Conservation (phyloP, 2,888 invertebrate genomes). For the Monoplex corrugatus region DNA sequence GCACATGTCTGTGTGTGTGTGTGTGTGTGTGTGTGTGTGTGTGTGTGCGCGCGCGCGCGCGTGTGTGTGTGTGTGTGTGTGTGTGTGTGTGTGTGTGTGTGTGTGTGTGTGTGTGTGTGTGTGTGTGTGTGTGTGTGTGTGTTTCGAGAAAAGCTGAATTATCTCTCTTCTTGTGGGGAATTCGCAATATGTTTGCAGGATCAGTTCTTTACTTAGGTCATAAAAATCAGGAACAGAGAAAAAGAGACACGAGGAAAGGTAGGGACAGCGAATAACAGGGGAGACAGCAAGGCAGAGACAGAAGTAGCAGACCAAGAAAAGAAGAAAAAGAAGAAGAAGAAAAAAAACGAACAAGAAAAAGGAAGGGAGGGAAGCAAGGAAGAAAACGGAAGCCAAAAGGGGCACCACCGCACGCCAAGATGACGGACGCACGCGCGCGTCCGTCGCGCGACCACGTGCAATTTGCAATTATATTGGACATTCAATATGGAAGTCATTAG, state of each 20-base stretch:
- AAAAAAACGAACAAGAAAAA: not conserved
- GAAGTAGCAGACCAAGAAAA: too few species aligned
- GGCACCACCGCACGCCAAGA: not conserved
- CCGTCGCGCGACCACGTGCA: conserved; percentile 41
- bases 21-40: conserved; percentile 28
- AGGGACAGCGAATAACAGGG: too few species aligned
- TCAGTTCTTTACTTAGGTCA: too few species aligned
- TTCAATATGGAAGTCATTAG: conserved; percentile 57
- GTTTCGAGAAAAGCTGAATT: too few species aligned
- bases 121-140: not conserved
- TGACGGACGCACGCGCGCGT: not conserved
- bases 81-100: conserved; percentile 21
- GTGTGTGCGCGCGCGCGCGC: not conserved
- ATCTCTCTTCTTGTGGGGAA: too few species aligned
- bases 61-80: conserved; percentile 1
- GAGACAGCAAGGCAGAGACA: too few species aligned
- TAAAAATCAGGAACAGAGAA: not conserved
- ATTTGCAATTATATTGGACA: conserved; percentile 65
- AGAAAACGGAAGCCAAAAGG: not conserved
- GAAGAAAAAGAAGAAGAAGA: not conserved
- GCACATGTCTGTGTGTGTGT: conserved; percentile 3
- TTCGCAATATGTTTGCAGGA: too few species aligned
- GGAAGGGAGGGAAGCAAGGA: not conserved
- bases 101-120: conserved; percentile 9
- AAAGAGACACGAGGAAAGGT: not conserved